These are phyloP conservation scores for Chelmon rostratus DNA, from an alignment of 2,797 vertebrate species.

Conservation along the genomic window DNA sequence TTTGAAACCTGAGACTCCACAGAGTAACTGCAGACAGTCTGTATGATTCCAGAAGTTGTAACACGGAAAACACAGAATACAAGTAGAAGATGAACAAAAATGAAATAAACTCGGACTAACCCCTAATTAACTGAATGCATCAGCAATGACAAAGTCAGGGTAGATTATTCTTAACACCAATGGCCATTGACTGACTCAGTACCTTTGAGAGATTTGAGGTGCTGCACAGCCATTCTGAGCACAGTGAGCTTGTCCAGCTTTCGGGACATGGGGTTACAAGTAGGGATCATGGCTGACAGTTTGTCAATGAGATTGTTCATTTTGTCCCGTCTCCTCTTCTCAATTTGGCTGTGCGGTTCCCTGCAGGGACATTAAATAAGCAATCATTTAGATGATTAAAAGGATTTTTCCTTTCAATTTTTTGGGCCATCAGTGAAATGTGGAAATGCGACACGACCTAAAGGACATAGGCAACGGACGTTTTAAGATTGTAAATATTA, in stretches of 20 bases:
- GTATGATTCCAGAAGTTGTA: too few relatives aligned
- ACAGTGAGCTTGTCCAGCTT: slow-evolving; percentile 96
- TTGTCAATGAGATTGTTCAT: slow-evolving; percentile 97
- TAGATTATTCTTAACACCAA: not conserved
- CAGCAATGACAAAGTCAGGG: not conserved
- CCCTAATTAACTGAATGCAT: not conserved
- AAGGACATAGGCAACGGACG: not conserved
- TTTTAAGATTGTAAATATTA: not conserved
- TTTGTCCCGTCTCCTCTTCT: slow-evolving; percentile 95
- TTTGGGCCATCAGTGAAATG: not conserved
- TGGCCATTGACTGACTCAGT: not conserved
- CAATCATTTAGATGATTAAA: not conserved
- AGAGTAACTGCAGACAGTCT: too few relatives aligned
- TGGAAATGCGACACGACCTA: not conserved
- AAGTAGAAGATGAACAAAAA: too few relatives aligned
- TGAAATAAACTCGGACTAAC: not conserved
- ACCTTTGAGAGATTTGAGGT: slow-evolving; percentile 95
- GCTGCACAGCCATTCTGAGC: slow-evolving; percentile 94
- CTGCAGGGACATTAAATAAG: slow-evolving; percentile 72
- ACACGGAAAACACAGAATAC: too few relatives aligned
- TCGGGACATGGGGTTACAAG: slow-evolving; percentile 91
- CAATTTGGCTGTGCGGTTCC: slow-evolving; percentile 96
- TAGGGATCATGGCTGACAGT: slow-evolving; percentile 94
- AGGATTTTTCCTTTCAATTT: not conserved
- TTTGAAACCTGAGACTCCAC: too few relatives aligned